Conservation (phyloP, 2,797 vertebrate genomes). For the Buphagus erythrorhynchus region DNA sequence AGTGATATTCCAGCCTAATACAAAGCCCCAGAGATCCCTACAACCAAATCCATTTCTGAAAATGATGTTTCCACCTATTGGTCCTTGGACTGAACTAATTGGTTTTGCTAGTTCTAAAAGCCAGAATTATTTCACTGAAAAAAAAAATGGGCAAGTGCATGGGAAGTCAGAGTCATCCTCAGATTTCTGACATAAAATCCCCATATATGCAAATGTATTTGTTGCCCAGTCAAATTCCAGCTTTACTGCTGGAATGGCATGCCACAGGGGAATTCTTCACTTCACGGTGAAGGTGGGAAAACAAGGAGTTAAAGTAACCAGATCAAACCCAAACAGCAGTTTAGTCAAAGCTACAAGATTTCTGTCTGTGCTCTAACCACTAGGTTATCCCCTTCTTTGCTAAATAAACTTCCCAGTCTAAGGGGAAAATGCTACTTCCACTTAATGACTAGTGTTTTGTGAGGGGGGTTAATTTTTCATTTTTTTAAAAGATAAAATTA, state of each 20-base stretch:
- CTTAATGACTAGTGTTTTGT: neutral
- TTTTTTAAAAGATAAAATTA: neutral
- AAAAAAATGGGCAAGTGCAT: neutral
- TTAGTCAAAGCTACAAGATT: neutral
- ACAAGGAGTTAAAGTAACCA: constrained; percentile 30
- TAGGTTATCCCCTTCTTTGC: constrained; percentile 15
- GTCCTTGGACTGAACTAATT: constrained; percentile 28
- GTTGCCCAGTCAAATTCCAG: neutral
- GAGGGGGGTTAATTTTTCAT: neutral
- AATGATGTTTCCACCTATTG: constrained; percentile 35
- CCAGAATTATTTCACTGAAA: neutral
- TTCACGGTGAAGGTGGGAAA: neutral
- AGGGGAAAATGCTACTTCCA: neutral
- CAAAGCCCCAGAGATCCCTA: neutral
- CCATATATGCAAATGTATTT: neutral
- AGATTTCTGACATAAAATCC: neutral
- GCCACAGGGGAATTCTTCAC: neutral
- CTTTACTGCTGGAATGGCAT: neutral
- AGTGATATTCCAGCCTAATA: neutral
- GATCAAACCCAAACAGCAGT: neutral
- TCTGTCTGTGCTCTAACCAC: neutral
- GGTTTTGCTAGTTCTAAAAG: constrained; percentile 42
- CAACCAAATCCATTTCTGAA: constrained; percentile 25
- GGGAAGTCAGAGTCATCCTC: neutral
- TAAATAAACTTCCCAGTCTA: neutral